Evolutionary conservation across 2,888 invertebrate species (phyloP).

Genomic region (Dicroscelio sp.): DNA sequence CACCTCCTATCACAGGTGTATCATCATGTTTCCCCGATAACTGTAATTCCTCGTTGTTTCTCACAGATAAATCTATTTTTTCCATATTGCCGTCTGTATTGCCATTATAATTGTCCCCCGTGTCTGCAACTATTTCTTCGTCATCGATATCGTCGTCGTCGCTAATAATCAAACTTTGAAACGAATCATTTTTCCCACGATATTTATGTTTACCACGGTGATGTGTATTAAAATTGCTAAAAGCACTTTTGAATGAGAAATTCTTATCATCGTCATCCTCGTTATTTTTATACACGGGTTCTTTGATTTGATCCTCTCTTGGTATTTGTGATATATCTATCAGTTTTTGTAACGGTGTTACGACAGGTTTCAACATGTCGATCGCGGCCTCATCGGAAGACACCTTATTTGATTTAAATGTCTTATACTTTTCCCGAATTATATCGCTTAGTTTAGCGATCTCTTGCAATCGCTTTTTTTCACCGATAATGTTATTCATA

Average conservation of each 20-base stretch:
- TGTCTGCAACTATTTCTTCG: too few relatives aligned
- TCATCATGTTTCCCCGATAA: too few relatives aligned
- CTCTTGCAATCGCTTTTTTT: conserved; percentile 10
- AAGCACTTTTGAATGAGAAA: not conserved
- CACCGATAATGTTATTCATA: not conserved
- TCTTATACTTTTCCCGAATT: conserved; percentile 29
- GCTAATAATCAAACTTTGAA: too few relatives aligned
- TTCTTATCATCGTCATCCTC: not conserved
- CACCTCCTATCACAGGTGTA: too few relatives aligned
- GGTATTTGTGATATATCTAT: not conserved
- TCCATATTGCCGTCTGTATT: too few relatives aligned
- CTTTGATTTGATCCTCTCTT: not conserved
- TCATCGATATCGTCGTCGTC: too few relatives aligned
- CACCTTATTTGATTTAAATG: conserved; percentile 20
- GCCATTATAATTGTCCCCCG: too few relatives aligned
- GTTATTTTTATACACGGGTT: not conserved
- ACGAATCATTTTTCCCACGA: too few relatives aligned
- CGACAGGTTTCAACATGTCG: not conserved
- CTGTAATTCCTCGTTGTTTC: too few relatives aligned
- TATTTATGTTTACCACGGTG: not conserved
- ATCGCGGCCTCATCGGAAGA: not conserved
- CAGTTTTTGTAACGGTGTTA: not conserved
- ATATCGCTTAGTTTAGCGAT: conserved; percentile 25
- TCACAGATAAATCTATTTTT: too few relatives aligned
- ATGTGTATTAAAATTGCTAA: not conserved